A percentile compares a stretch with the other conserved stretches of the same genome.
These are phyloP conservation scores for Patella ulyssiponensis DNA, from an alignment of 2,888 invertebrate species.

Conservation along the genomic window DNA sequence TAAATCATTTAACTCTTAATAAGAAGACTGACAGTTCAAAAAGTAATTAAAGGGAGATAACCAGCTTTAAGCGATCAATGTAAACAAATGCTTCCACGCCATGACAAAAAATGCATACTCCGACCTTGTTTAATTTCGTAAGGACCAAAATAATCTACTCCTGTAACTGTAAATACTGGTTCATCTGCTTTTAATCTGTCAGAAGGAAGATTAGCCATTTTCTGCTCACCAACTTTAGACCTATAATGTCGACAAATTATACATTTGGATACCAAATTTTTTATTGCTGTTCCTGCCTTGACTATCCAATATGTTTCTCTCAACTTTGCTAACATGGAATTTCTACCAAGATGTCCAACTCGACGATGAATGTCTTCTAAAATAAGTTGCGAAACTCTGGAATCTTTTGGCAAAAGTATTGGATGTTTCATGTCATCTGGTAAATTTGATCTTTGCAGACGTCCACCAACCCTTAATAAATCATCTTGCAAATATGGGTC, in stretches of 20 bases:
- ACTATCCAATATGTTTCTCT: constrained; percentile 36
- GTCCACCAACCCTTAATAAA: constrained; percentile 10
- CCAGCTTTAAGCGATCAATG: constrained; percentile 28
- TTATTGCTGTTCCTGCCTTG: constrained; percentile 33
- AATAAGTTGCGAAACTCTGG: constrained; percentile 12
- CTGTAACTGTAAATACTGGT: constrained; percentile 22
- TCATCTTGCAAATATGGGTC: neutral
- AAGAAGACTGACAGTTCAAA: no score
- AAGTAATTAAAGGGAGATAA: no score
- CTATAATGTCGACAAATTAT: constrained; percentile 7
- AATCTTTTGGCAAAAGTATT: constrained; percentile 15
- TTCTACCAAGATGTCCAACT: constrained; percentile 11
- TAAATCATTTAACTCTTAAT: no score
- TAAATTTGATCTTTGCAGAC: neutral
- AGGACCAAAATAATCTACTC: constrained; percentile 34
- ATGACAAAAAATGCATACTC: constrained; percentile 18
- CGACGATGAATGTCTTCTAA: neutral
- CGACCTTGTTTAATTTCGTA: constrained; percentile 32
- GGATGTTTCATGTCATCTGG: constrained; percentile 14
- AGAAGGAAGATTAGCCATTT: constrained; percentile 19
- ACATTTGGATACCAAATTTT: constrained; percentile 19
- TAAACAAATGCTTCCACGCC: constrained; percentile 38
- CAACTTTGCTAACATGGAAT: neutral
- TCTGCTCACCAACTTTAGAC: neutral
- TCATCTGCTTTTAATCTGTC: constrained; percentile 12